Evolutionary conservation across 1,140 invertebrate genomes (phyloP).

Genomic region (Geopemphigus sp.): DNA sequence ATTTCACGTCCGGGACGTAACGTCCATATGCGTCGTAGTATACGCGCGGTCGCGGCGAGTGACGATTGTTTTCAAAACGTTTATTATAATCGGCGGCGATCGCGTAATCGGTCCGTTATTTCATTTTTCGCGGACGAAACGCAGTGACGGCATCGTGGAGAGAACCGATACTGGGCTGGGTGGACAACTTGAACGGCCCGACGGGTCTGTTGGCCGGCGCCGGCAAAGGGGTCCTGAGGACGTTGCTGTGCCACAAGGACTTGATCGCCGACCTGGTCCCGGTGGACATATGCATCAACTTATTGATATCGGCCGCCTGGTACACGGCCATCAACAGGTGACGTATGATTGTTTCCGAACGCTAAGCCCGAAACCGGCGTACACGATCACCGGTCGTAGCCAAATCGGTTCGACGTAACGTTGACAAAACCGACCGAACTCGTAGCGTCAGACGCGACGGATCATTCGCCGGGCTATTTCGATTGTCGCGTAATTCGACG

Average conservation of each 20-base stretch:
- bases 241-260: slow-evolving; percentile 65
- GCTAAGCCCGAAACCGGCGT: too few relatives aligned
- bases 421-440: too few relatives aligned
- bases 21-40: too few relatives aligned
- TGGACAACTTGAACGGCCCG: slow-evolving; percentile 69
- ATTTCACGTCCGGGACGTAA: too few relatives aligned
- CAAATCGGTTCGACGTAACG: too few relatives aligned
- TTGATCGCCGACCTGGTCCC: slow-evolving; percentile 77
- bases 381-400: too few relatives aligned
- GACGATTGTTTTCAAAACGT: too few relatives aligned
- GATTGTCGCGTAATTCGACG: too few relatives aligned
- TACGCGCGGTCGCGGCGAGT: too few relatives aligned
- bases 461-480: too few relatives aligned
- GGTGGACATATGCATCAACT: slow-evolving; percentile 81
- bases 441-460: too few relatives aligned
- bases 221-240: slow-evolving; percentile 79
- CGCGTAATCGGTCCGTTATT: not conserved
- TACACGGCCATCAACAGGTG: slow-evolving; percentile 66
- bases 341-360: slow-evolving; percentile 49
- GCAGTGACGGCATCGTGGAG: slow-evolving; percentile 63
- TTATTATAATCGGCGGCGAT: too few relatives aligned
- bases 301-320: slow-evolving; percentile 74
- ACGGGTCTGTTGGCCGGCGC: slow-evolving; percentile 70
- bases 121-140: slow-evolving; percentile 55
- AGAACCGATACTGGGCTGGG: slow-evolving; percentile 67